phyloP scores from a whole-genome alignment of 2,797 vertebrate genomes.

The Phrynocephalus vlangalii region DNA sequence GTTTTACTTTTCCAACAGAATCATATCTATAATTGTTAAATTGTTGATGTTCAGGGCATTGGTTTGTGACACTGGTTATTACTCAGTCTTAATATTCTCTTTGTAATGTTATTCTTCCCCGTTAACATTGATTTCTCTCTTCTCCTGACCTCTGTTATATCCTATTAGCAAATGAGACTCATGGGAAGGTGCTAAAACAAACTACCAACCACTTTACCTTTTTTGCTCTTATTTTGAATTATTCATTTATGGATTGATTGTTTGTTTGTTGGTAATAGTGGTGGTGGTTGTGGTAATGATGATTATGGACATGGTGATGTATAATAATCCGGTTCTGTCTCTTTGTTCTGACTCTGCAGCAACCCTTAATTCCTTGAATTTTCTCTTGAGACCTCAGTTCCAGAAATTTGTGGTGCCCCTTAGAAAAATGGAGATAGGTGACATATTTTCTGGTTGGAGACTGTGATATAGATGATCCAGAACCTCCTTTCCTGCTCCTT shows the following conservation, averaged over 20 bases:
- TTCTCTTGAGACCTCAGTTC: no score
- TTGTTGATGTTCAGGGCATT: constrained; percentile 33
- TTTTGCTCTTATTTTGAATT: background rate
- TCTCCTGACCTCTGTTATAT: constrained; percentile 18
- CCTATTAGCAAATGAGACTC: constrained; percentile 5
- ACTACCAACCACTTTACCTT: background rate
- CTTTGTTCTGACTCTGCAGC: background rate
- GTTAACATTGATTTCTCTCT: constrained; percentile 12
- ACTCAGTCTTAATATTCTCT: background rate
- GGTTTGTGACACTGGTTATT: background rate
- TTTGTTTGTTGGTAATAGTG: no score
- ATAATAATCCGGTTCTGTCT: no score
- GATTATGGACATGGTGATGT: no score
- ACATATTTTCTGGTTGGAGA: no score
- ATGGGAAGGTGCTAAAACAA: background rate
- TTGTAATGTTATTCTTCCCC: constrained; percentile 10
- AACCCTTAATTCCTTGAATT: no score
- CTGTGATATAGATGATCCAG: no score
- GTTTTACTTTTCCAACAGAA: constrained; percentile 45
- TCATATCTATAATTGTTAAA: constrained; percentile 40
- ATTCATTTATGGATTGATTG: background rate
- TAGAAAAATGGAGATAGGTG: background rate
- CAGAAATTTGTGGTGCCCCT: background rate
- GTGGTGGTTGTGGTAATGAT: no score
- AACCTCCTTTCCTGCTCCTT: no score